Conservation (phyloP, 2,888 invertebrate species). For the Eupithecia inturbata region DNA sequence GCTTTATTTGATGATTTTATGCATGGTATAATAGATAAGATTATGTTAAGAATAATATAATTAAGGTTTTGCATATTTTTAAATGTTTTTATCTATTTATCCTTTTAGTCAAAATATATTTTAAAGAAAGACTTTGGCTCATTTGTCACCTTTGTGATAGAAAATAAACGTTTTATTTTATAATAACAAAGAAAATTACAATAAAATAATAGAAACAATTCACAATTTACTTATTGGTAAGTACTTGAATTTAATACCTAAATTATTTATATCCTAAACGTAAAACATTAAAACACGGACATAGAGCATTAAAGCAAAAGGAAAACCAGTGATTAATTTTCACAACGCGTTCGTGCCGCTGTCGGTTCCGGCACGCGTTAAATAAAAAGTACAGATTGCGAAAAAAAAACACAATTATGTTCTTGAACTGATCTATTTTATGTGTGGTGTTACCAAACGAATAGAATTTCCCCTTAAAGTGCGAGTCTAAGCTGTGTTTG, state of each 20-base stretch:
- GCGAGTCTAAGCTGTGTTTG: background rate
- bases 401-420: slow-evolving; percentile 57
- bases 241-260: background rate
- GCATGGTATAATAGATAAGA: background rate
- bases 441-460: slow-evolving; percentile 39
- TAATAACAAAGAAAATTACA: too few species aligned
- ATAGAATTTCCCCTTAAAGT: background rate
- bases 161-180: background rate
- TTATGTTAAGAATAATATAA: background rate
- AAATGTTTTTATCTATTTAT: background rate
- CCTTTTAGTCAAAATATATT: background rate
- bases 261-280: background rate
- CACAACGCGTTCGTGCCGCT: slow-evolving; percentile 53
- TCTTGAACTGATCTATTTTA: slow-evolving; percentile 30
- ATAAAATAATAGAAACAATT: too few species aligned
- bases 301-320: slow-evolving; percentile 47
- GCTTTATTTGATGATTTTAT: background rate
- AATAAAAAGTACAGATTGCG: slow-evolving; percentile 54
- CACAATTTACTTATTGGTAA: background rate
- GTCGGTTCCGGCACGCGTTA: slow-evolving; percentile 47
- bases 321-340: slow-evolving; percentile 62
- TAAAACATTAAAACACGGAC: slow-evolving; percentile 23
- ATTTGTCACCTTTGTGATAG: background rate
- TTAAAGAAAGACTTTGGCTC: too few species aligned
- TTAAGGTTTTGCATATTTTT: background rate